Evolutionary conservation across 2,888 invertebrate species (phyloP), one percentile per base, ranked within the genome.

Genomic region (Dexiosoma caninum): DNA sequence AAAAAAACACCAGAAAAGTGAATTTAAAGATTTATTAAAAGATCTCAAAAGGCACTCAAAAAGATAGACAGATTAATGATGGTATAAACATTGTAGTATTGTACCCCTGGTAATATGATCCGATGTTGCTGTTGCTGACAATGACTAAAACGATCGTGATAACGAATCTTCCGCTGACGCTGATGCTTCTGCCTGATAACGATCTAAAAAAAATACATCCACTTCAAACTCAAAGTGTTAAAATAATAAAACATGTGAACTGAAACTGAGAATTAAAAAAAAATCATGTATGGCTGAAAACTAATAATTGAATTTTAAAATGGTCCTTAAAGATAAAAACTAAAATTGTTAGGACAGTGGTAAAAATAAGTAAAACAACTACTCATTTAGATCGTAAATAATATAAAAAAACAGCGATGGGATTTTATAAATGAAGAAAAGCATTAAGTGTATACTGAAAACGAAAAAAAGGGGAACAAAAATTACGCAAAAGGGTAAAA

Each of bases 151-250:
- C 40, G 30, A 60, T 70, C 35, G 42, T 62, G 35, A 72, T 64
- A 32, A 62, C 32, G 53, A 62, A 37, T n/a, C n/a, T n/a, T n/a
- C n/a, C n/a, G 8, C n/a, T 51, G 27, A 7, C 6, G 27, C n/a
- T 51, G 14, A 10, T 0, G 14, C 10, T 32, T n/a, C 4, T 57
- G 51, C 51, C 30, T 62, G 42, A 55, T 55, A 44, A 14, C 57
- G 57, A 74, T 57, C 19, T 19, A 30, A 2, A 30, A 44, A 42
- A 55, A 14, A 23, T 16, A 37, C 53, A 37, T n/a, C 21, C 55
- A 55, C n/a, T 70, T 27, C n/a, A n/a, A 70, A 59, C 16, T 64
- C 32, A 40, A 49, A 66, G 74, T 74, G 74, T 66, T 46, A 74
- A 74, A 66, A 66, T 57, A 12, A 62, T 62, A 30, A 60, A 60